Conservation (phyloP, 2,888 invertebrate genomes). For the Doris montereyensis region DNA sequence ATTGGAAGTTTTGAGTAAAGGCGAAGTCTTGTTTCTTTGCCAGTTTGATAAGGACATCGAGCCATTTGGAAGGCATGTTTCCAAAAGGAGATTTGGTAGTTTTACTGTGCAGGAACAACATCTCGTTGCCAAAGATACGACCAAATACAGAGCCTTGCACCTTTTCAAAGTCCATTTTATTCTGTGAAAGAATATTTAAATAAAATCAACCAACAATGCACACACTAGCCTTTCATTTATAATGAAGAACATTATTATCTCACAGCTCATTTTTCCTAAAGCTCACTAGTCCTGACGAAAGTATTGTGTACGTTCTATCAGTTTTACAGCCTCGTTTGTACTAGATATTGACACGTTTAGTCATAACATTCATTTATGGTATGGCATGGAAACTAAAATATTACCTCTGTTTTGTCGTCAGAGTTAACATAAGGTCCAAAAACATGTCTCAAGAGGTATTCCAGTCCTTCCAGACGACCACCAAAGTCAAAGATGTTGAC, state of each 20-base stretch:
- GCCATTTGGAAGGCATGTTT: conserved; percentile 72
- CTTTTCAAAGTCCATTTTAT: conserved; percentile 50
- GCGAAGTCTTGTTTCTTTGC: conserved; percentile 83
- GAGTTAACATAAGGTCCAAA: conserved; percentile 81
- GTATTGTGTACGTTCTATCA: too few relatives aligned
- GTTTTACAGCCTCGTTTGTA: too few relatives aligned
- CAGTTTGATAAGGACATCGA: conserved; percentile 75
- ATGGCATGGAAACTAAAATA: too few relatives aligned
- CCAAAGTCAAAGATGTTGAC: conserved; percentile 88
- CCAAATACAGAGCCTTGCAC: conserved; percentile 81
- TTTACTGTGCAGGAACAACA: conserved; percentile 73
- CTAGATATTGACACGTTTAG: too few relatives aligned
- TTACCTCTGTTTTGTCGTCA: conserved; percentile 34
- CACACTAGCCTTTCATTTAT: too few relatives aligned
- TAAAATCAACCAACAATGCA: too few relatives aligned
- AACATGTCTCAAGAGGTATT: conserved; percentile 84
- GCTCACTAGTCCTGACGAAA: too few relatives aligned
- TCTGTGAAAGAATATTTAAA: too few relatives aligned
- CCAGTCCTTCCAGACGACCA: conserved; percentile 89
- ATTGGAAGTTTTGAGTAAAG: conserved; percentile 83
- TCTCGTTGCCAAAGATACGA: conserved; percentile 92
- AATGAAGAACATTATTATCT: too few relatives aligned
- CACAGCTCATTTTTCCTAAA: too few relatives aligned
- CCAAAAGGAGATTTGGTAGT: conserved; percentile 51
- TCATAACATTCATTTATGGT: too few relatives aligned